Base-by-base conservation (phyloP, 2,797 vertebrate species). In the Squalus acanthias region DNA sequence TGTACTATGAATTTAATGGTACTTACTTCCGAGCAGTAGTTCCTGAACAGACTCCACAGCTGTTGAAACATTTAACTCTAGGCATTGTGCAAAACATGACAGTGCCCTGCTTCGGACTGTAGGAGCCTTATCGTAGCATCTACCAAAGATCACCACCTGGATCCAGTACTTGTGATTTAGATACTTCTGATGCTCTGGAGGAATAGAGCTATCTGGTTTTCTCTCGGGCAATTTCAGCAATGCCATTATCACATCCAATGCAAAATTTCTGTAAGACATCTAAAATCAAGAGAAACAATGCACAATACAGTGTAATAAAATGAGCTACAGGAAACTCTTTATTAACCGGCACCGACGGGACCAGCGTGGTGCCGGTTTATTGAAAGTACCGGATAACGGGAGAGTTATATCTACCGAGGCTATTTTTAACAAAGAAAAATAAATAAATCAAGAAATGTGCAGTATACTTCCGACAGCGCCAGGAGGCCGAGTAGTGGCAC, bases 91-190 rank as follows among this genome's bases (percentile, higher is more conserved):
- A 72, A 99, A 98, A 96, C 98, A 98, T 96, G 98, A 97, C 0
- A 99, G 97, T 0, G 99, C 98, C 67, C 99, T 99, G 96, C 98
- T 98, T n/a, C 99, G 98, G 33, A 99, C 99, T 0, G 97, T 97
- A 0, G 99, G 97, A 0, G 99, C 98, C 57, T 97, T 97, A 96
- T 99, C 99, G 0, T 97, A 98, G 96, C 98, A 98, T 8, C 98
- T 98, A 6, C 98, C 97, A 5, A 99, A 99, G 96, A 99, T 97
- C 96, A 99, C 97, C 95, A 97, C 97, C 97, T 99, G 99, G 24
- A 99, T 98, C 96, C 99, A 97, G 97, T 99, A 99, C 96, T 98
- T 98, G 96, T 99, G 99, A 0, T 98, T 97, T 4, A 99, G 97
- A 96, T 98, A 98, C 63, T 76, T 96, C 46, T 98, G 97, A 0